phyloP scores from a whole-genome alignment of 2,113 vertebrate species.

The Podarcis muralis region DNA sequence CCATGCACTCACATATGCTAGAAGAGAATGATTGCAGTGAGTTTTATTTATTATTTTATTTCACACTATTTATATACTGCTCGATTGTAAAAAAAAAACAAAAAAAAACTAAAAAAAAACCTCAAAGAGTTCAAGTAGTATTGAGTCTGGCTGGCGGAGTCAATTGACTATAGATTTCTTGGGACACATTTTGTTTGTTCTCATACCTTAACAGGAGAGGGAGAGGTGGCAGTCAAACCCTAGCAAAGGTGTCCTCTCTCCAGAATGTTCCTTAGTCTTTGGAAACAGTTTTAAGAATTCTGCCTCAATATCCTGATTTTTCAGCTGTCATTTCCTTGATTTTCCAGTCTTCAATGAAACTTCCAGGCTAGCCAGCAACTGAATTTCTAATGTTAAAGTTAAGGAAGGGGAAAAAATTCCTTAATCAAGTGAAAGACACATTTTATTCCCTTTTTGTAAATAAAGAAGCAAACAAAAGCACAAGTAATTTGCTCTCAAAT shows the following conservation, averaged over 20 bases:
- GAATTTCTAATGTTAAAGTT: constrained; percentile 29
- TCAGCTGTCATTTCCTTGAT: background rate
- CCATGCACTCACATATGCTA: background rate
- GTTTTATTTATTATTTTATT: background rate
- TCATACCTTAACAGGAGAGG: background rate
- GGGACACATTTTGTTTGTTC: background rate
- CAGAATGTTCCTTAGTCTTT: background rate
- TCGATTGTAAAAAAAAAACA: no score
- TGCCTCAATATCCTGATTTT: background rate
- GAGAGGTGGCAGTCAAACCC: background rate
- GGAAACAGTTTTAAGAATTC: background rate
- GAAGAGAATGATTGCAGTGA: background rate
- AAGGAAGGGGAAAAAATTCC: background rate
- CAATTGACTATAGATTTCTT: background rate
- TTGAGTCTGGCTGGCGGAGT: background rate
- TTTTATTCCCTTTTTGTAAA: constrained; percentile 26
- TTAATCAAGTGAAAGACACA: background rate
- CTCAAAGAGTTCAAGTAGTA: background rate
- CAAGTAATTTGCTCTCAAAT: background rate
- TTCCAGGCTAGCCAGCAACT: constrained; percentile 6
- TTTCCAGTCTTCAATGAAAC: background rate
- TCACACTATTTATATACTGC: no score
- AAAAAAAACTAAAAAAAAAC: no score
- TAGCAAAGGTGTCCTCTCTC: background rate
- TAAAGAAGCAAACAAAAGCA: background rate